Conservation (phyloP, 2,888 invertebrate genomes). For the Harpalus rubripes region DNA sequence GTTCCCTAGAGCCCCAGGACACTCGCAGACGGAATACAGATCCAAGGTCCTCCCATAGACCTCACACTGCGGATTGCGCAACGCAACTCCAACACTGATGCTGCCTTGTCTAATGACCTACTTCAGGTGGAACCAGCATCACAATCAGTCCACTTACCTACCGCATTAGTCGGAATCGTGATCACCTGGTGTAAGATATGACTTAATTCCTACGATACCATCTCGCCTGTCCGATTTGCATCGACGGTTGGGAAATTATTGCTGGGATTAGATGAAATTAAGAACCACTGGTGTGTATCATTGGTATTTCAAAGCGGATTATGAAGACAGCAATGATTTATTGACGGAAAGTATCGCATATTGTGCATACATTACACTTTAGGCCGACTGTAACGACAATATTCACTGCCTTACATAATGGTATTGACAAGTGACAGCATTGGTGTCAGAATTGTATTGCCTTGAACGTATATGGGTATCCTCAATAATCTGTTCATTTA, state of each 20-base stretch:
- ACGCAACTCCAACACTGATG: background rate
- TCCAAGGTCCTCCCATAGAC: constrained; percentile 41
- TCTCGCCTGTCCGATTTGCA: constrained; percentile 20
- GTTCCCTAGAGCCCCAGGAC: constrained; percentile 11
- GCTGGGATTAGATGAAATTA: constrained; percentile 16
- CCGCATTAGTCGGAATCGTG: constrained; percentile 34
- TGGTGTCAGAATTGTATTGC: background rate
- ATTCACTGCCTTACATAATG: background rate
- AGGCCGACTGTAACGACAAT: background rate
- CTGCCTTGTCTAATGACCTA: constrained; percentile 21
- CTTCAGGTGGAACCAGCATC: constrained; percentile 1
- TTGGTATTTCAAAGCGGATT: constrained; percentile 31
- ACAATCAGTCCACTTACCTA: constrained; percentile 35
- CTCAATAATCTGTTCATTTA: constrained; percentile 2
- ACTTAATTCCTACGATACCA: constrained; percentile 26
- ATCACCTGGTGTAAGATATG: constrained; percentile 37
- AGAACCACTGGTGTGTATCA: constrained; percentile 33
- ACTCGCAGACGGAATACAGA: constrained; percentile 26
- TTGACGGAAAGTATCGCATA: constrained; percentile 16
- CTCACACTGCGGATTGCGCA: constrained; percentile 42
- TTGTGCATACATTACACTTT: constrained; percentile 21
- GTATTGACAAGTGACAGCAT: constrained; percentile 2
- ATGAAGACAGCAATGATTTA: constrained; percentile 37
- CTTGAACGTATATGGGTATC: background rate
- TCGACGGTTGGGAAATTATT: constrained; percentile 30